Conservation (phyloP, 2,888 invertebrate species). For the Eurytoma adleriae region DNA sequence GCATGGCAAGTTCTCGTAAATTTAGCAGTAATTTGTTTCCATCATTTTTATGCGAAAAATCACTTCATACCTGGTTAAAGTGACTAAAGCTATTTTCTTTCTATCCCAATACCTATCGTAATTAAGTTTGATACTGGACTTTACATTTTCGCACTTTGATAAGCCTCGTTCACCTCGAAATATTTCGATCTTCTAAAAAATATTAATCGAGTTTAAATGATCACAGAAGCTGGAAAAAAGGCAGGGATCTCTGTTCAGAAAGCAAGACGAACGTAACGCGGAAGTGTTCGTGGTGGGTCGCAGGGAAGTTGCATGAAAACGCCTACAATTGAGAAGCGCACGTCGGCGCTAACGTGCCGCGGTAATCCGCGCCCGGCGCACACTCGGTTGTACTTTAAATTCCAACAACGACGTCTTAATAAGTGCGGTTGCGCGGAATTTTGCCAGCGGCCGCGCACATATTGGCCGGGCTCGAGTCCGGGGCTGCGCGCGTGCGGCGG, state of each 20-base stretch:
- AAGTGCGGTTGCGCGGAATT: conserved; percentile 72
- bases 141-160: no score
- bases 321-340: conserved; percentile 33
- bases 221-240: neutral
- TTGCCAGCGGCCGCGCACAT: conserved; percentile 61
- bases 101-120: neutral
- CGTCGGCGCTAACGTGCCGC: conserved; percentile 35
- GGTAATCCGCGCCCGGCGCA: conserved; percentile 7
- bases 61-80: no score
- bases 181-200: no score
- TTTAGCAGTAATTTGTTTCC: no score
- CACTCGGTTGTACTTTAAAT: conserved; percentile 65
- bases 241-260: conserved; percentile 17
- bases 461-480: conserved; percentile 10
- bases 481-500: conserved; percentile 32
- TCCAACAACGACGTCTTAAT: conserved; percentile 74
- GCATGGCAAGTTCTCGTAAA: no score
- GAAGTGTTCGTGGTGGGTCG: neutral
- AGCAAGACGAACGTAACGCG: neutral
- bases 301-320: conserved; percentile 25
- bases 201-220: conserved; percentile 13
- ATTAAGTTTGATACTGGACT: no score
- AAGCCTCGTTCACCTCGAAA: no score
- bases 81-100: neutral
- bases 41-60: no score